phyloP scores from a whole-genome alignment of 2,888 invertebrate genomes.

The Neocrepidodera transversa region DNA sequence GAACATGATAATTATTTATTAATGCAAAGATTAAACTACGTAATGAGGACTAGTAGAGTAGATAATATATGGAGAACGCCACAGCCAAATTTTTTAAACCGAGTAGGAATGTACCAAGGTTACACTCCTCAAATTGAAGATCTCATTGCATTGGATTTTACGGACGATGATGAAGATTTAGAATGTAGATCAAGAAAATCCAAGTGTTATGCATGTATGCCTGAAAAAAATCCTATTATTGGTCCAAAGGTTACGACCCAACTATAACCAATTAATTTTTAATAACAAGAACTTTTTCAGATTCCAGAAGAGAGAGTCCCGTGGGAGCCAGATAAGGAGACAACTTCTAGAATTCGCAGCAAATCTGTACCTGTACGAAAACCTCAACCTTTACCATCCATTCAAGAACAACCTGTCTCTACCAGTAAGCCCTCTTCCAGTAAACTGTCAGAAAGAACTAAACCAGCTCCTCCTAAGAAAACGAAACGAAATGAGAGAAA shows the following conservation, averaged over 20 bases:
- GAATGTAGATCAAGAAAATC: conserved; percentile 36
- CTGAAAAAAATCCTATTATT: conserved; percentile 27
- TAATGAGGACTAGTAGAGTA: conserved; percentile 72
- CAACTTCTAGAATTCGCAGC: conserved; percentile 46
- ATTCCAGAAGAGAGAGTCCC: conserved; percentile 59
- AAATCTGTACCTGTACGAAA: conserved; percentile 50
- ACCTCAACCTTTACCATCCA: conserved; percentile 32
- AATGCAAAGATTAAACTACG: conserved; percentile 69
- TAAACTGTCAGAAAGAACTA: conserved; percentile 10
- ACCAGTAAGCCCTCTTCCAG: conserved; percentile 22
- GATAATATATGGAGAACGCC: conserved; percentile 73
- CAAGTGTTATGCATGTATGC: conserved; percentile 47
- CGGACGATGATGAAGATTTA: conserved; percentile 25
- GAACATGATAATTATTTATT: conserved; percentile 73
- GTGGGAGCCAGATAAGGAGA: conserved; percentile 57
- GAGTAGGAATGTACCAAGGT: conserved; percentile 41
- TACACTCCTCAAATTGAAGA: conserved; percentile 40
- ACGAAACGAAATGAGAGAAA: conserved; percentile 11
- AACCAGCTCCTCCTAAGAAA: neutral
- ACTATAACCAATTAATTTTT: too few species aligned
- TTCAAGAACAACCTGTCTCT: conserved; percentile 31
- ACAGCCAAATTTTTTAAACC: conserved; percentile 63
- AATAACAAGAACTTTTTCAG: conserved; percentile 41
- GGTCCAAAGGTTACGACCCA: conserved; percentile 22
- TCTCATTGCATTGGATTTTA: conserved; percentile 33